Conservation (phyloP, 1,140 invertebrate genomes). For the Saxidomus purpurata region DNA sequence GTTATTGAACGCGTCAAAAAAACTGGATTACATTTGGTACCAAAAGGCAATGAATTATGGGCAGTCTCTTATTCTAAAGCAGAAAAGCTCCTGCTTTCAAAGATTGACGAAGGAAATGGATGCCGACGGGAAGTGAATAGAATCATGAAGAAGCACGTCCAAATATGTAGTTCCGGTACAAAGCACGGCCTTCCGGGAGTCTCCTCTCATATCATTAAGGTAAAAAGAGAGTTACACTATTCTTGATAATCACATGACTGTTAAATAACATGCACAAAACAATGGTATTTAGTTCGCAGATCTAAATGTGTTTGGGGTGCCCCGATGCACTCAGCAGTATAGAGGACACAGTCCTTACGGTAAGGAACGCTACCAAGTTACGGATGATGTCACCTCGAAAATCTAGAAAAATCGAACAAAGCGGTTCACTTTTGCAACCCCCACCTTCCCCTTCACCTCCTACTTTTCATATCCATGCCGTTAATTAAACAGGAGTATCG, state of each 20-base stretch:
- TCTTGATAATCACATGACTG: too few relatives aligned
- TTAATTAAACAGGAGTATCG: too few relatives aligned
- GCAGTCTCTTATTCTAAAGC: background rate
- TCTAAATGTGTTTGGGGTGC: too few relatives aligned
- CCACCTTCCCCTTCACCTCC: too few relatives aligned
- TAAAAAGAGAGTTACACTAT: background rate
- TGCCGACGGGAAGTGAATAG: background rate
- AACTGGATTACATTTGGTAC: background rate
- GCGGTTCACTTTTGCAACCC: too few relatives aligned
- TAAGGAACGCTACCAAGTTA: too few relatives aligned
- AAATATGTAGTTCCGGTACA: background rate
- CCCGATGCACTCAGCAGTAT: too few relatives aligned
- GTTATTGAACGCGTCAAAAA: background rate
- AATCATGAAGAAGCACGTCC: background rate
- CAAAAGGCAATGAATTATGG: conserved; percentile 13
- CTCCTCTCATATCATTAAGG: conserved; percentile 22
- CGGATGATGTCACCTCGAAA: background rate
- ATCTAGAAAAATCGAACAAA: too few relatives aligned
- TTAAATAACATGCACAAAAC: too few relatives aligned
- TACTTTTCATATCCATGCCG: too few relatives aligned
- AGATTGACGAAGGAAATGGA: conserved; percentile 10
- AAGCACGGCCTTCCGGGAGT: conserved; percentile 1
- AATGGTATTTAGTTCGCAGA: too few relatives aligned
- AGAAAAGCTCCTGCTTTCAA: background rate
- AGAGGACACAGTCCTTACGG: too few relatives aligned